A percentile compares a stretch with the other conserved stretches of the same genome.
These are phyloP conservation scores for Conopomorpha cramerella DNA, from an alignment of 1,140 invertebrate species.

Conservation along the genomic window DNA sequence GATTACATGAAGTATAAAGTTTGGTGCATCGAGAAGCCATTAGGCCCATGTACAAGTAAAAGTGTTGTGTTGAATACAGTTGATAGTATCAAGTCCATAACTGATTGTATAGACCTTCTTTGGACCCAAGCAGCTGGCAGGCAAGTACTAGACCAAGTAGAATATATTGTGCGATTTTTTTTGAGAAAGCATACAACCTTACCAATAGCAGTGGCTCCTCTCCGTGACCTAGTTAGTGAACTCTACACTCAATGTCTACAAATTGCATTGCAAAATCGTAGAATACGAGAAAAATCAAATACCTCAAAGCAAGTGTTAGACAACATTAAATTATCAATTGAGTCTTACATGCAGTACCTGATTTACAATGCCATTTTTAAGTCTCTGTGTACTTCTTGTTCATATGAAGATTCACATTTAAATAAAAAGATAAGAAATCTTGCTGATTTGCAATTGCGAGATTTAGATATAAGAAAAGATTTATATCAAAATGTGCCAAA, in stretches of 20 bases:
- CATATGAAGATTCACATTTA: constrained; percentile 70
- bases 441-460: constrained; percentile 69
- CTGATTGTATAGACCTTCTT: constrained; percentile 78
- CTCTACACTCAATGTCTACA: constrained; percentile 75
- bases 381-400: constrained; percentile 68
- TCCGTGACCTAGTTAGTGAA: constrained; percentile 66
- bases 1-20: constrained; percentile 76
- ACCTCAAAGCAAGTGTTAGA: constrained; percentile 64
- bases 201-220: constrained; percentile 26
- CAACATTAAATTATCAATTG: constrained; percentile 71
- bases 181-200: constrained; percentile 29
- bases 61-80: constrained; percentile 32
- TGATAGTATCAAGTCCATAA: constrained; percentile 65
- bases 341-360: constrained; percentile 79
- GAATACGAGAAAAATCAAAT: constrained; percentile 65
- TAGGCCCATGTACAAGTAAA: constrained; percentile 56
- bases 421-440: constrained; percentile 84
- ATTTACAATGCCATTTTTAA: constrained; percentile 72
- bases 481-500: constrained; percentile 68
- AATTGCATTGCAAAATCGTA: constrained; percentile 66
- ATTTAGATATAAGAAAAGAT: constrained; percentile 71
- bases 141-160: constrained; percentile 67
- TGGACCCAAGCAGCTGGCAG: constrained; percentile 73
- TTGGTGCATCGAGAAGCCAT: constrained; percentile 74
- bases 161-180: constrained; percentile 42